Base-by-base conservation (phyloP, 2,888 invertebrate genomes). In the Rhogogaster chlorosoma region DNA sequence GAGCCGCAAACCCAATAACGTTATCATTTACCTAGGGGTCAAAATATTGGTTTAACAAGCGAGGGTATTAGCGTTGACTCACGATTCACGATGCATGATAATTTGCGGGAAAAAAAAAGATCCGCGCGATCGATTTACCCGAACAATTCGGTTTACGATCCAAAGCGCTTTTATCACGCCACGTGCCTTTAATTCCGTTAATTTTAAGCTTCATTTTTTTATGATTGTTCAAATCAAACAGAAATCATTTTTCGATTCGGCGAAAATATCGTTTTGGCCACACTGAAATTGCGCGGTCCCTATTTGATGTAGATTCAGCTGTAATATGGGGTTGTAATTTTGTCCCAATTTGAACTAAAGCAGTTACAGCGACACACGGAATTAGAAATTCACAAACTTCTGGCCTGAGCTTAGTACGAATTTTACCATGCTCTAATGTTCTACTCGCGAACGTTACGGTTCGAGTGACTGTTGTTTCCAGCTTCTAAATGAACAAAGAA, bases 401-500 rank as follows among this genome's bases (percentile, higher is more conserved):
- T 67, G 29, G 12, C 26, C 12, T 26, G 26, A 29, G 42, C 18
- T 7, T 12, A 26, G 15, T 32, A 32, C 26, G 22, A 70, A 42
- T 42, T 73, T 10, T 73, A 45, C 45, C 9, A 22, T 29, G 42
- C 22, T 61, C 36, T 61, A 61, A 80, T 61, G 57, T 61, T 61
- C 38, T 38, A 38, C 80, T 80, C 80, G 57, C 38, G 22, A 57
- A 80, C 61, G 61, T 38, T 38, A 61, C 80, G 36, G 36, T 80
- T 42, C 61, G 80, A 80, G 80, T 80, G 80, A 80, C 80, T 80
- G 57, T 80, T 80, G 61, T 80, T 57, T 38, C 61, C 29, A 80
- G 36, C 57, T 80, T 80, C 36, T 61, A 38, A 7, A 57, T 38
- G 80, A 38, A 38, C 57, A 61, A 57, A 57, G 26, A 38, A 80